A percentile compares a stretch with the other conserved stretches of the same genome.
These are phyloP conservation scores for Okapia johnstoni DNA, from an alignment of 2,113 vertebrate genomes.

Conservation along the genomic window DNA sequence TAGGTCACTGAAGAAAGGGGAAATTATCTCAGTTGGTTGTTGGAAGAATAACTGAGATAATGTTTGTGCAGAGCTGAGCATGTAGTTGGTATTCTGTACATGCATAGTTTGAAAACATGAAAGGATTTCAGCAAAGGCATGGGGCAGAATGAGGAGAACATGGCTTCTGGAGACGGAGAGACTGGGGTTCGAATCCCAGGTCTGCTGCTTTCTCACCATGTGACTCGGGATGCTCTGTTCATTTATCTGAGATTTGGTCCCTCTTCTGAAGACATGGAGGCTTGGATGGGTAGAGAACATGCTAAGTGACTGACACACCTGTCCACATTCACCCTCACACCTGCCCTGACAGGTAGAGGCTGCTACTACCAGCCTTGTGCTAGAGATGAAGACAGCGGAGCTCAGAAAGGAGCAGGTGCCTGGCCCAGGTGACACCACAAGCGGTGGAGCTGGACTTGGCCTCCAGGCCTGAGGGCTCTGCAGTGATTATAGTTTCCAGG, in stretches of 20 bases:
- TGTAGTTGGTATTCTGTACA: too few species aligned
- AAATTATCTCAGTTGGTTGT: background rate
- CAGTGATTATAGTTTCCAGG: background rate
- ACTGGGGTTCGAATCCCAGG: background rate
- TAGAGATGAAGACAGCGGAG: background rate
- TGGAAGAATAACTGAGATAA: background rate
- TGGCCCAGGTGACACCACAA: background rate
- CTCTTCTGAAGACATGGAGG: background rate
- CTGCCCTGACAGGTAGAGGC: background rate
- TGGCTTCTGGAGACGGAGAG: background rate
- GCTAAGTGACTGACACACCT: fast-evolving
- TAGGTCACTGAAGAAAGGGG: background rate
- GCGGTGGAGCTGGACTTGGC: too few species aligned
- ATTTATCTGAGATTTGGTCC: background rate
- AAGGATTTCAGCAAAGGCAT: background rate
- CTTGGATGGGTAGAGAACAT: background rate
- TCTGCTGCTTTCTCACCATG: background rate
- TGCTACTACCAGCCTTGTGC: background rate
- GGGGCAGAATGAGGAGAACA: background rate
- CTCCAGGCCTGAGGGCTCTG: background rate
- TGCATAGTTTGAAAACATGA: background rate
- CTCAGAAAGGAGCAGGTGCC: background rate
- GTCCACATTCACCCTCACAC: fast-evolving
- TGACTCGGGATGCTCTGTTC: background rate
- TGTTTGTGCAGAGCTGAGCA: background rate